Conservation (phyloP, 92 coral and sea anemone genomes). For the Porites divaricata region DNA sequence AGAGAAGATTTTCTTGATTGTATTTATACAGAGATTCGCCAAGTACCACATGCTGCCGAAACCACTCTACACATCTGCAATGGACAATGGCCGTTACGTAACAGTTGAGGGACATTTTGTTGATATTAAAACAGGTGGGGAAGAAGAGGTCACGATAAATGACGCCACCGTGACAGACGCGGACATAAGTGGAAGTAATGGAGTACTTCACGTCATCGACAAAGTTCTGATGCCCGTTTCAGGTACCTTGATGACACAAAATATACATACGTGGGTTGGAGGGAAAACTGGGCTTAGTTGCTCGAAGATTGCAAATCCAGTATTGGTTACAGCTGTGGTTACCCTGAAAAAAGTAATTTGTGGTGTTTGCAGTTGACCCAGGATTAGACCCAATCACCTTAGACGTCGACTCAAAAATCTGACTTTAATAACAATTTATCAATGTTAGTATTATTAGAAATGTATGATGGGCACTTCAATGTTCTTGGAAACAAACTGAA, state of each 20-base stretch:
- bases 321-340: no score
- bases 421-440: no score
- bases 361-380: no score
- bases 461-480: no score
- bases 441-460: no score
- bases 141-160: constrained; percentile 59
- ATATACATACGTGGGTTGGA: no score
- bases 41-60: constrained; percentile 72
- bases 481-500: no score
- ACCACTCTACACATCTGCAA: constrained; percentile 66
- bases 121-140: constrained; percentile 44
- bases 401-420: no score
- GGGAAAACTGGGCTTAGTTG: no score
- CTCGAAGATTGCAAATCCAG: no score
- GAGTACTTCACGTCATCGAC: constrained; percentile 78
- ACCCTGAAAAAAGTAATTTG: no score
- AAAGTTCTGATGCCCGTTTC: constrained; percentile 75
- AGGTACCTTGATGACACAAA: constrained; percentile 44
- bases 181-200: constrained; percentile 76
- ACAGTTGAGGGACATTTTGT: constrained; percentile 67
- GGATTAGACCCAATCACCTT: no score
- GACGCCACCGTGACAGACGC: constrained; percentile 65
- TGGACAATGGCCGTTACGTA: constrained; percentile 39
- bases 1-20: not conserved
- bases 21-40: constrained; percentile 53